Evolutionary conservation across 2,113 vertebrate genomes (phyloP).

Genomic region (Ctenodactylus gundi): DNA sequence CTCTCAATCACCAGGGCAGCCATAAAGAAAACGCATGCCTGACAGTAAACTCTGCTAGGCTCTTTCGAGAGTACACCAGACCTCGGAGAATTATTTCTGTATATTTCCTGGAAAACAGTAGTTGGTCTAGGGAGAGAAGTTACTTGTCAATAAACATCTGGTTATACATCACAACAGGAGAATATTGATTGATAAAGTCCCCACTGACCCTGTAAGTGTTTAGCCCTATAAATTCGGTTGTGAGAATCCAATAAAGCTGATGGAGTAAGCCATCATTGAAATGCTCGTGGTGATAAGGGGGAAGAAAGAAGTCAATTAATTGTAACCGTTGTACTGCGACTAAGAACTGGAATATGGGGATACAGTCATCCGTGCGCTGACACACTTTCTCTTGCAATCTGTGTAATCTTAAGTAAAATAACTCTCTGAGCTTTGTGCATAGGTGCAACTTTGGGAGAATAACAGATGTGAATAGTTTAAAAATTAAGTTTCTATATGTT

Average conservation of each 20-base stretch:
- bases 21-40: not conserved
- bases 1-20: not conserved
- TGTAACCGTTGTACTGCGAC: not conserved
- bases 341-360: not conserved
- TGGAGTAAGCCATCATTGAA: not conserved
- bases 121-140: not conserved
- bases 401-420: not conserved
- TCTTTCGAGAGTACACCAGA: not conserved
- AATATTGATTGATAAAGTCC: slow-evolving; percentile 26
- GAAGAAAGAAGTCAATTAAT: not conserved
- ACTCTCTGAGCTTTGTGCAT: not conserved
- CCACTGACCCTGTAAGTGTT: not conserved
- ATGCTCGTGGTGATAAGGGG: not conserved
- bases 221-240: not conserved
- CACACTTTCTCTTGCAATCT: not conserved
- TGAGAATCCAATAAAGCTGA: slow-evolving; percentile 46
- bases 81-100: not conserved
- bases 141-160: not conserved
- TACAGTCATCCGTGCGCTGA: too few species aligned
- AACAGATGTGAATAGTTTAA: not conserved
- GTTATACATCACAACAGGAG: not conserved
- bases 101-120: not conserved
- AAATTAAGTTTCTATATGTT: not conserved
- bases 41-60: not conserved
- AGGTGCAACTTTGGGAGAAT: not conserved